A percentile compares a stretch with the other conserved stretches of the same genome.
phyloP scores from a whole-genome alignment of 2,888 invertebrate species.

The Cephonodes hylas region DNA sequence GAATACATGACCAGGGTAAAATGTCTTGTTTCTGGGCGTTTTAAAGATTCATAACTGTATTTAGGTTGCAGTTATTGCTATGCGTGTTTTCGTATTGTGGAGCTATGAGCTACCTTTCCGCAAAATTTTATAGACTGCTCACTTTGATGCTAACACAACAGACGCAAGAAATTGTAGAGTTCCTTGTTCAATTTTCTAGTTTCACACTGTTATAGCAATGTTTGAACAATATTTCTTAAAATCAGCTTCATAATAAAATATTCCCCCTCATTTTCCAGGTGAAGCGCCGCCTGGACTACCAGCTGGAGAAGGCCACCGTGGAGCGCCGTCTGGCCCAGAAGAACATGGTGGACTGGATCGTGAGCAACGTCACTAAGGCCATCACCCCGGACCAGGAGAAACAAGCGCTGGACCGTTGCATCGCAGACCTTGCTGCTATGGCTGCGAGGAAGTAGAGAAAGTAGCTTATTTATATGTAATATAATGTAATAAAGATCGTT shows the following conservation, averaged over 20 bases:
- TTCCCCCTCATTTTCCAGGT: slow-evolving; percentile 75
- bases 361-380: slow-evolving; percentile 89
- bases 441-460: slow-evolving; percentile 73
- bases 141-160: no score
- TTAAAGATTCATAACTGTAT: no score
- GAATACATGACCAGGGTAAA: no score
- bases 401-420: slow-evolving; percentile 92
- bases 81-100: no score
- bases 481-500: slow-evolving; percentile 7
- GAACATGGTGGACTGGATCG: slow-evolving; percentile 97
- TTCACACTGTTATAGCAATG: no score
- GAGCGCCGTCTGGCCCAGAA: slow-evolving; percentile 93
- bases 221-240: no score
- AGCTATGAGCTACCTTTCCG: no score
- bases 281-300: slow-evolving; percentile 94
- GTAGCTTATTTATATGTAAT: slow-evolving; percentile 13
- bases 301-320: slow-evolving; percentile 91
- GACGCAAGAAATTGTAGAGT: no score
- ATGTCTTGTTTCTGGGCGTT: no score
- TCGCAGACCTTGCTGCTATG: slow-evolving; percentile 89
- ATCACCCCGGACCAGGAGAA: slow-evolving; percentile 98
- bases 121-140: no score
- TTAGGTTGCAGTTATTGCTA: no score
- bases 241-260: background rate
- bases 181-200: background rate